Evolutionary conservation across 2,113 vertebrate species (phyloP).

Genomic region (Ammospiza caudacuta): DNA sequence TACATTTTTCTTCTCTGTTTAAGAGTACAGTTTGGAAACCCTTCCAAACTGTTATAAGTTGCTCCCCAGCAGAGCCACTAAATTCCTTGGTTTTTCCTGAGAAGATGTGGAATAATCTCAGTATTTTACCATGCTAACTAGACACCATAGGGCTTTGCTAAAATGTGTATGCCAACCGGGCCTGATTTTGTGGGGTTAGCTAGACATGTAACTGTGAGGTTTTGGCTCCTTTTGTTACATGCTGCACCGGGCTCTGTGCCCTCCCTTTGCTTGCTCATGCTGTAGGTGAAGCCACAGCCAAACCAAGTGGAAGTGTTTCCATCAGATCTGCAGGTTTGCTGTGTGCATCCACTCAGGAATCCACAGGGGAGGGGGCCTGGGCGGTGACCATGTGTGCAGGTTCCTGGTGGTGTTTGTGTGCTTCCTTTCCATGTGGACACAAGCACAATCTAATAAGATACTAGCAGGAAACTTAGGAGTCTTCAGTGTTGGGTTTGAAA

Average conservation of each 20-base stretch:
- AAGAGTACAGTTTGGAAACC: neutral
- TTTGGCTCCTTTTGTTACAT: neutral
- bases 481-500: neutral
- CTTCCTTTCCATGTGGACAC: neutral
- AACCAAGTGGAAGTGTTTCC: neutral
- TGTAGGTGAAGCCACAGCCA: neutral
- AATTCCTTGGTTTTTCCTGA: neutral
- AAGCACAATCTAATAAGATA: neutral
- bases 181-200: neutral
- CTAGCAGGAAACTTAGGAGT: neutral
- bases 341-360: neutral
- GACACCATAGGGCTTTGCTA: neutral
- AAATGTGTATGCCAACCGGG: neutral
- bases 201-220: neutral
- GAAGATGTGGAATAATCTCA: neutral
- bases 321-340: neutral
- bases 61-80: neutral
- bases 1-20: neutral
- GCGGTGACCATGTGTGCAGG: fast-evolving
- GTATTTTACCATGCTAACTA: neutral
- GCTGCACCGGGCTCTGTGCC: neutral
- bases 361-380: neutral
- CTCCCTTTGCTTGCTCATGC: neutral
- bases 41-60: neutral
- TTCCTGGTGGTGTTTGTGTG: neutral